phyloP scores from a whole-genome alignment of 1,140 invertebrate genomes.

The Manduca sexta region DNA sequence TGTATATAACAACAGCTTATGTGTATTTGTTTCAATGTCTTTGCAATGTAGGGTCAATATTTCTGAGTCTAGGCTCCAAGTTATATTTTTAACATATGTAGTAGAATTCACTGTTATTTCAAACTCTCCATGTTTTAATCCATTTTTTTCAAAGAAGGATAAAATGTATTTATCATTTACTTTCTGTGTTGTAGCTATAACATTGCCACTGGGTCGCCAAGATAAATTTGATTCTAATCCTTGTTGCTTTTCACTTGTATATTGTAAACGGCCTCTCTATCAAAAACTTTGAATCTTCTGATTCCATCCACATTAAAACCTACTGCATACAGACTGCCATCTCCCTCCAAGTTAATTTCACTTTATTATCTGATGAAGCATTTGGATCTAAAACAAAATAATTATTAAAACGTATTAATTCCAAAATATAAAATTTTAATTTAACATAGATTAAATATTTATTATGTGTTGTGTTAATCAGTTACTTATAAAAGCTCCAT shows the following conservation, averaged over 20 bases:
- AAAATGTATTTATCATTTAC: conserved; percentile 81
- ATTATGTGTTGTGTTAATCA: too few species aligned
- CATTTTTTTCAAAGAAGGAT: conserved; percentile 94
- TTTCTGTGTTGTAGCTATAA: conserved; percentile 83
- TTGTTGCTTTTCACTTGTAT: conserved; percentile 80
- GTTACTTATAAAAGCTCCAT: too few species aligned
- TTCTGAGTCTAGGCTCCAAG: conserved; percentile 87
- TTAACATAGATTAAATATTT: too few species aligned
- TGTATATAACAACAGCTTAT: conserved; percentile 83
- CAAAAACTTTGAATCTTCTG: conserved; percentile 81
- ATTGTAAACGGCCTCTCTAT: conserved; percentile 82
- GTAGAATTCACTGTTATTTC: conserved; percentile 76
- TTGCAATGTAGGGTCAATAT: conserved; percentile 79
- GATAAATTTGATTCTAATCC: conserved; percentile 80
- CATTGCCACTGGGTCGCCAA: conserved; percentile 87
- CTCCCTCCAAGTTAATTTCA: conserved; percentile 87
- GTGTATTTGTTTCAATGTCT: conserved; percentile 42
- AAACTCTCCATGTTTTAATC: conserved; percentile 90
- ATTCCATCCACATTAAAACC: conserved; percentile 74
- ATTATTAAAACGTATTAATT: too few species aligned
- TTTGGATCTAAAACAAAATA: conserved; percentile 30
- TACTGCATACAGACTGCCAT: conserved; percentile 88
- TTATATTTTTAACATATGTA: conserved; percentile 76
- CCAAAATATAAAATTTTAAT: too few species aligned
- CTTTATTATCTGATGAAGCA: conserved; percentile 69